phyloP scores from a whole-genome alignment of 53 echinoderm and acorn worm genomes.

The Apostichopus leukothele region DNA sequence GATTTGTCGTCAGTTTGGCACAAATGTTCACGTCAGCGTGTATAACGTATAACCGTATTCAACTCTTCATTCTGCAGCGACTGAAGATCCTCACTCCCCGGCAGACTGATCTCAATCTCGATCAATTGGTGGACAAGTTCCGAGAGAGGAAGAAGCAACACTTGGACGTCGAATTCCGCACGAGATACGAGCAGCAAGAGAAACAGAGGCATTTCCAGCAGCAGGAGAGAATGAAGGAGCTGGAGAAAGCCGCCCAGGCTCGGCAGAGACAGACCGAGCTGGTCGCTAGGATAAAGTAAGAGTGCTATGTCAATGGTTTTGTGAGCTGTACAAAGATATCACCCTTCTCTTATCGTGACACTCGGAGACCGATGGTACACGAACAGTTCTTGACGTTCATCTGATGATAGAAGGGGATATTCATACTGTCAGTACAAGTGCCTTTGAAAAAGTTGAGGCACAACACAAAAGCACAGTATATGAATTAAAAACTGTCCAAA shows the following conservation, averaged over 20 bases:
- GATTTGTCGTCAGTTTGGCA: too few species aligned
- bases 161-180: conserved; percentile 86
- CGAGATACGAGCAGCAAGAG: conserved; percentile 87
- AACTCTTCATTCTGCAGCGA: conserved; percentile 50
- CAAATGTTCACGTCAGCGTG: too few species aligned
- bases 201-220: conserved; percentile 83
- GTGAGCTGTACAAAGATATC: too few species aligned
- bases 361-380: too few species aligned
- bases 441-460: too few species aligned
- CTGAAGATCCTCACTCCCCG: conserved; percentile 92
- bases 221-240: conserved; percentile 74
- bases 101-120: conserved; percentile 86
- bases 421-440: too few species aligned
- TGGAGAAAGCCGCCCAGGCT: conserved; percentile 81
- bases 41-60: too few species aligned
- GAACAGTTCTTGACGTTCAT: too few species aligned
- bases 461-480: too few species aligned
- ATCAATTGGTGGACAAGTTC: conserved; percentile 91
- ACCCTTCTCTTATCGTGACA: too few species aligned
- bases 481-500: too few species aligned
- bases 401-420: too few species aligned
- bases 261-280: conserved; percentile 89
- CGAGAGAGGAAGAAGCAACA: conserved; percentile 87
- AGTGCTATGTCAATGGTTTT: background rate
- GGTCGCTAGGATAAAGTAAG: conserved; percentile 91